These are phyloP conservation scores for Campylomormyrus numenius DNA, from an alignment of 2,113 vertebrate species.

Conservation along the genomic window DNA sequence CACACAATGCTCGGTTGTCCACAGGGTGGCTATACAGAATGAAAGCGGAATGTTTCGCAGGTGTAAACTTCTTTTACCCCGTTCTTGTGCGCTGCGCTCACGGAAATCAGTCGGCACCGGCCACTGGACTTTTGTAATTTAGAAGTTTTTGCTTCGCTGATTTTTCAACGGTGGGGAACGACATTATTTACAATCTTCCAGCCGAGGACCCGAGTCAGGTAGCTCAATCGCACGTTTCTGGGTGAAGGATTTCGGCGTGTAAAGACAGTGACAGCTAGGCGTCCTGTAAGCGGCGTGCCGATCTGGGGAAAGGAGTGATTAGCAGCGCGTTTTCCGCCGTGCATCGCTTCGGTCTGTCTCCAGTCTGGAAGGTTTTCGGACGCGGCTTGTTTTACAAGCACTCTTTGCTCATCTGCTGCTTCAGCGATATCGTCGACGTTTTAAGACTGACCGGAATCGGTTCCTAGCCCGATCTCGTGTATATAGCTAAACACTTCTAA, in stretches of 20 bases:
- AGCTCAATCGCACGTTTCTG: background rate
- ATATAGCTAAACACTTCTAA: background rate
- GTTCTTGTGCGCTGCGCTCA: background rate
- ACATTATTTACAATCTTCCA: background rate
- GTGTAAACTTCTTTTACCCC: conserved; percentile 15
- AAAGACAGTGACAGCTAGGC: conserved; percentile 8
- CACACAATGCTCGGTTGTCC: conserved; percentile 15
- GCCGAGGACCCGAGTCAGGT: conserved; percentile 11
- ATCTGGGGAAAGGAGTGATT: background rate
- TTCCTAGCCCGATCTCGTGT: background rate
- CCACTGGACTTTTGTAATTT: background rate
- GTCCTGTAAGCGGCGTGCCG: background rate
- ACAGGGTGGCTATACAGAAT: background rate
- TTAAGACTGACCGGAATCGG: background rate
- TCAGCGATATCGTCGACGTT: background rate
- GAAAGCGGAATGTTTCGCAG: conserved; percentile 19
- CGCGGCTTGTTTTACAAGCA: background rate
- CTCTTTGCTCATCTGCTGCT: background rate
- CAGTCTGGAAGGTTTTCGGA: background rate
- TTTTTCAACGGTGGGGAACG: background rate
- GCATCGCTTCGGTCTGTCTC: background rate
- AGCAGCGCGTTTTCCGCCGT: background rate
- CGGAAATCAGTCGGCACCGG: background rate
- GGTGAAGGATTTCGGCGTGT: background rate
- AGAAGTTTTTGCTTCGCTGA: background rate